Conservation (phyloP, 2,888 invertebrate species). For the Lycophotia porphyrea region DNA sequence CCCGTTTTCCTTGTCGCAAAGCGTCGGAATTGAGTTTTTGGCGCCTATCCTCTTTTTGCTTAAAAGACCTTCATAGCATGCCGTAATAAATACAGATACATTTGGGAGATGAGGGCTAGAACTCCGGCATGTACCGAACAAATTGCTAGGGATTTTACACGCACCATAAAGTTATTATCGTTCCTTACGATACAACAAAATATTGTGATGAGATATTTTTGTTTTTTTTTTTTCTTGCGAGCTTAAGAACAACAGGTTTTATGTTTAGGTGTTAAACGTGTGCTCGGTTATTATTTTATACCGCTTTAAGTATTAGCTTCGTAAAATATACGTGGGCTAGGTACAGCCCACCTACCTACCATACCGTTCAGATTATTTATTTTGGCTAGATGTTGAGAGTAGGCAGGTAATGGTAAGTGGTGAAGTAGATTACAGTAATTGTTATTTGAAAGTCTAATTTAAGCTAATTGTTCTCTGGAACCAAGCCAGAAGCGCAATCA, state of each 20-base stretch:
- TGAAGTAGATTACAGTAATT: conserved; percentile 4
- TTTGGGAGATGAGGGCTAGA: conserved; percentile 61
- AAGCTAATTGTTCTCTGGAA: conserved; percentile 25
- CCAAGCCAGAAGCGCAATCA: conserved; percentile 6
- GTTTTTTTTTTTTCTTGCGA: conserved; percentile 44
- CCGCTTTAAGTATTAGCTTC: conserved; percentile 10
- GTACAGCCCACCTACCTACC: too few relatives aligned
- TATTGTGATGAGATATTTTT: conserved; percentile 61
- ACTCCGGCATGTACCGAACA: conserved; percentile 55
- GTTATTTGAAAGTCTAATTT: neutral
- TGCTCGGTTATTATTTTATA: conserved; percentile 43
- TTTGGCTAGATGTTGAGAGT: neutral
- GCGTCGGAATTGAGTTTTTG: conserved; percentile 71
- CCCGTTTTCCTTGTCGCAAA: conserved; percentile 70
- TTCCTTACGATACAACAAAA: conserved; percentile 56
- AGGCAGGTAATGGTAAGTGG: neutral
- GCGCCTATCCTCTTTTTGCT: conserved; percentile 67
- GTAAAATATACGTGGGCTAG: neutral
- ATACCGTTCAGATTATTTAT: neutral
- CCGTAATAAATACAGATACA: conserved; percentile 67
- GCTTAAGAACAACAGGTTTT: conserved; percentile 47
- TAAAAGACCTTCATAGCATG: conserved; percentile 60
- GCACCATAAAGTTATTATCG: conserved; percentile 67
- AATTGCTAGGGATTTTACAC: conserved; percentile 66
- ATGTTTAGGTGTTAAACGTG: conserved; percentile 46